Conservation (phyloP, 2,113 vertebrate genomes). For the Carollia perspicillata region DNA sequence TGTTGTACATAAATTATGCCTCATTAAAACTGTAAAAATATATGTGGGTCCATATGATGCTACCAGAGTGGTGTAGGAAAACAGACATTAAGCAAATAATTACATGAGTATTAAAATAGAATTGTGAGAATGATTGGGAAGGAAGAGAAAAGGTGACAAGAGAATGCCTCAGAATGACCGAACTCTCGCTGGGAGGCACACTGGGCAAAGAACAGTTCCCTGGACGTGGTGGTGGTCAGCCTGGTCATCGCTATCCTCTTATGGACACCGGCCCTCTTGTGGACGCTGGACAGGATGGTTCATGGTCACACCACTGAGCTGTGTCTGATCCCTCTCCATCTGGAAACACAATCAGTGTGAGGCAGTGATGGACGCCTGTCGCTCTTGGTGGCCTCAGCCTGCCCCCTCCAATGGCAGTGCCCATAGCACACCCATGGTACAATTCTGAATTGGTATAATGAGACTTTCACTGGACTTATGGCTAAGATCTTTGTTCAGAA, state of each 20-base stretch:
- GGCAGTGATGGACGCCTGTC: background rate
- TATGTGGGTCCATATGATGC: background rate
- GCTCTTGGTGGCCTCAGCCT: background rate
- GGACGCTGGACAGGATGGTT: too few species aligned
- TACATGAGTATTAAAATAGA: background rate
- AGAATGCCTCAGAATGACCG: background rate
- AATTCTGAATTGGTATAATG: background rate
- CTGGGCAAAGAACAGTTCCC: background rate
- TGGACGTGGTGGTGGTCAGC: background rate
- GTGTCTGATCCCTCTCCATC: background rate
- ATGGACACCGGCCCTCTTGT: too few species aligned
- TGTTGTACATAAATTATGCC: background rate
- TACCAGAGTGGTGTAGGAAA: background rate
- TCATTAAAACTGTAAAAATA: background rate
- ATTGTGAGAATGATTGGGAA: background rate
- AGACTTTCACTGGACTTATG: background rate
- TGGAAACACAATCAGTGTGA: background rate
- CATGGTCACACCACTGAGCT: background rate
- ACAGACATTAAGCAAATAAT: background rate
- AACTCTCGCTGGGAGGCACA: background rate
- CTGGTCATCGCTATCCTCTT: background rate
- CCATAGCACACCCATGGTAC: background rate
- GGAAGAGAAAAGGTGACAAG: background rate
- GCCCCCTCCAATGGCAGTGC: too few species aligned
- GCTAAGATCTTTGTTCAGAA: background rate